phyloP scores from a whole-genome alignment of 2,888 invertebrate genomes.

The Athrips mouffetella region DNA sequence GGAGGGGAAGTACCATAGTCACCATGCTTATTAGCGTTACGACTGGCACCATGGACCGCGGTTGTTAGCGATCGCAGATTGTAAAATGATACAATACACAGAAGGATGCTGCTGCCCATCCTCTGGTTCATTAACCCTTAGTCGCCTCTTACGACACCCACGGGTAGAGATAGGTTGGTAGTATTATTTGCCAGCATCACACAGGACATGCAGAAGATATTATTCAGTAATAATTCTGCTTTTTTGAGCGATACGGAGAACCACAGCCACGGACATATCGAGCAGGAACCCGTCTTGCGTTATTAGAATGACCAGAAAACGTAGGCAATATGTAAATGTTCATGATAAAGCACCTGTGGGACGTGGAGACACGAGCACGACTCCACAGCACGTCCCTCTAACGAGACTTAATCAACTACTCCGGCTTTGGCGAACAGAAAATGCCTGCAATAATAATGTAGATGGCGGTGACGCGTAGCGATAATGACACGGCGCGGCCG shows the following conservation, averaged over 20 bases:
- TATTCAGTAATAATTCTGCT: neutral
- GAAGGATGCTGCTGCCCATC: too few relatives aligned
- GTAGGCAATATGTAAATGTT: neutral
- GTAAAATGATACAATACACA: too few relatives aligned
- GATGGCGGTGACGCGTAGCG: conserved; percentile 11
- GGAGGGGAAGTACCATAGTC: too few relatives aligned
- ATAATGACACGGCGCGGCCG: conserved; percentile 14
- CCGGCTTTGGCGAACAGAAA: neutral
- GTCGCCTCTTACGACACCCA: too few relatives aligned
- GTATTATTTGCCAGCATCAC: too few relatives aligned
- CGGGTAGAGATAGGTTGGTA: too few relatives aligned
- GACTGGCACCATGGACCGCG: too few relatives aligned
- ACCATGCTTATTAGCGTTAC: too few relatives aligned
- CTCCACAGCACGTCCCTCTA: neutral
- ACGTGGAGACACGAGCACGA: neutral
- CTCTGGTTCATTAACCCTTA: too few relatives aligned
- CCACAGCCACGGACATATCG: conserved; percentile 2
- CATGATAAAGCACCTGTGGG: neutral
- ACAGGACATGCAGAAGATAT: too few relatives aligned
- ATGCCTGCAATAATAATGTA: conserved; percentile 8
- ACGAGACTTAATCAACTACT: neutral
- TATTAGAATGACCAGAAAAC: neutral
- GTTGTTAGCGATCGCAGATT: too few relatives aligned
- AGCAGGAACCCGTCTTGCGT: conserved; percentile 1
- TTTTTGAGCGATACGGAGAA: conserved; percentile 1